Percentiles rank a stretch among this genome's conserved stretches.
phyloP scores from a whole-genome alignment of 2,797 vertebrate species.

The Lemur catta region DNA sequence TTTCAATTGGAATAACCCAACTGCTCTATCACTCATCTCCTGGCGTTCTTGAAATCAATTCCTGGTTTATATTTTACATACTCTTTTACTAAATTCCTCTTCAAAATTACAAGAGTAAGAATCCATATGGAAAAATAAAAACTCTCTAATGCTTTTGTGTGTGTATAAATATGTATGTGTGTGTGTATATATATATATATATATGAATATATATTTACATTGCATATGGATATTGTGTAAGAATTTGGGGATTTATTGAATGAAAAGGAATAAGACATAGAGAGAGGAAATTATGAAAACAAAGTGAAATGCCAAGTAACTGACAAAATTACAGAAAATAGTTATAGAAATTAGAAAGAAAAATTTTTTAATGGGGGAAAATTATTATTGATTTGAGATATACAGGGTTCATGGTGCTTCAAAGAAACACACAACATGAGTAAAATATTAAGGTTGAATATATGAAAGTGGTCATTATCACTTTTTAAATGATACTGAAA shows the following conservation, averaged over 20 bases:
- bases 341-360: neutral
- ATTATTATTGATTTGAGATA: neutral
- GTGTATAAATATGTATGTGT: no score
- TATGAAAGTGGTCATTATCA: neutral
- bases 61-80: neutral
- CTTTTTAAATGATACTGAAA: neutral
- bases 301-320: neutral
- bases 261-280: neutral
- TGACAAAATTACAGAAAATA: neutral
- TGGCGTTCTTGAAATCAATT: neutral
- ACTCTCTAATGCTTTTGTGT: neutral
- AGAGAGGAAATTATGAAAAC: neutral
- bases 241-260: neutral
- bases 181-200: no score
- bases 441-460: neutral
- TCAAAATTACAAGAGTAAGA: neutral
- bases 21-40: neutral
- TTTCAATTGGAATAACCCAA: neutral
- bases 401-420: neutral
- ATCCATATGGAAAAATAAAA: neutral
- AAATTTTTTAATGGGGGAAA: neutral
- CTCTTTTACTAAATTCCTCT: neutral
- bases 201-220: neutral
- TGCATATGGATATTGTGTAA: neutral
- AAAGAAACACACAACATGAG: neutral